phyloP scores from a whole-genome alignment of 2,888 invertebrate genomes.

The Thalpophila matura region DNA sequence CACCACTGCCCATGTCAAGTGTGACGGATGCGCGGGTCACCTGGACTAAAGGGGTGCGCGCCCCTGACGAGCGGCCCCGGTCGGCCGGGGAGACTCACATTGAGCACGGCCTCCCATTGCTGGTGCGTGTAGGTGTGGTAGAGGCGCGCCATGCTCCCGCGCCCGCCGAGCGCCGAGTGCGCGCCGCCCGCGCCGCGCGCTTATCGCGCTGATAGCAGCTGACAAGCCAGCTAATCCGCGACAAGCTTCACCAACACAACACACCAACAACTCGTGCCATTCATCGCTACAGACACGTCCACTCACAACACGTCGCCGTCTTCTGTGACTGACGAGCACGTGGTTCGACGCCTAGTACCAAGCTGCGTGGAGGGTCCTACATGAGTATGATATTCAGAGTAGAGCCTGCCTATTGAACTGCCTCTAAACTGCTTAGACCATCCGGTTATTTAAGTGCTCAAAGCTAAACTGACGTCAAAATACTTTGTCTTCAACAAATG shows the following conservation, averaged over 20 bases:
- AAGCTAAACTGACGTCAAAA: no score
- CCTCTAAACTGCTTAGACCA: no score
- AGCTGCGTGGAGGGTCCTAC: no score
- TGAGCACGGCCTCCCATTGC: conserved; percentile 85
- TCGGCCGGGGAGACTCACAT: conserved; percentile 71
- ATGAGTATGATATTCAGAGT: no score
- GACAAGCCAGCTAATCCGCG: conserved; percentile 36
- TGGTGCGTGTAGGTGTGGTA: conserved; percentile 81
- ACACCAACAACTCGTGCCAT: not conserved
- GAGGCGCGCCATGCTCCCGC: conserved; percentile 72
- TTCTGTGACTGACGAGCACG: not conserved
- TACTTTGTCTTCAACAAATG: no score
- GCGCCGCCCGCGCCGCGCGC: conserved; percentile 5
- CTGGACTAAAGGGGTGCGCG: not conserved
- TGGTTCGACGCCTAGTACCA: no score
- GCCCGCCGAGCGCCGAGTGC: conserved; percentile 30
- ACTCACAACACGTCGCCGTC: not conserved
- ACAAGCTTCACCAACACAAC: conserved; percentile 15
- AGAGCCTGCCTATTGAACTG: no score
- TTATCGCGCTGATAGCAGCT: conserved; percentile 59
- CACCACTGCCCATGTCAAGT: not conserved
- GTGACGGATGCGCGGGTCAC: not conserved
- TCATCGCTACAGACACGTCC: conserved; percentile 24
- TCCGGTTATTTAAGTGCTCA: no score
- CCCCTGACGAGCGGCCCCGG: not conserved